Evolutionary conservation across 2,113 vertebrate genomes (phyloP), one percentile per base, ranked within the genome.

Genomic region (Megaceryle maxima): DNA sequence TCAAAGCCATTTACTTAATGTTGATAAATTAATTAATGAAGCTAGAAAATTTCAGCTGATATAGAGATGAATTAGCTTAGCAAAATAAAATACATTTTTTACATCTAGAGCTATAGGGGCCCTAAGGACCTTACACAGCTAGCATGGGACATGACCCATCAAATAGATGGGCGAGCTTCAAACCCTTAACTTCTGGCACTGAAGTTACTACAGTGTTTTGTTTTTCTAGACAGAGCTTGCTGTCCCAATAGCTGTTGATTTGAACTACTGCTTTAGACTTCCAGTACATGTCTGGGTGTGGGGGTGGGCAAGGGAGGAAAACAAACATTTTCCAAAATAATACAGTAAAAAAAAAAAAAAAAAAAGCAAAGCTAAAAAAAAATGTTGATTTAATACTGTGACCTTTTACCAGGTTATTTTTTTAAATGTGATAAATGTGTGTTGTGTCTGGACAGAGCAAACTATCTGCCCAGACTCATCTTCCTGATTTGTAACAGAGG

Each of bases 401-500:
- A 94, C 87, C 88, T 96, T 97, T 89, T 62, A 53, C 39, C 39
- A 41, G 67, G 72, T 64, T 94, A 66, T 89, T 87, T 89, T 96
- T 92, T 92, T 10, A 79, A 93, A 88, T 83, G 90, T 92, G 95
- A 97, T 95, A 94, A 95, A 97, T 96, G 78, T n/a, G 67, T 77
- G 62, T 63, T 63, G 44, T 96, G 90, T 50, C 75, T 93, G 88
- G 92, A 83, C 88, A 92, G 87, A 82, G 85, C 64, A 91, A 70
- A 79, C 60, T 37, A 56, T 76, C 89, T 92, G 93, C 86, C 51
- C 85, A 87, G 95, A 91, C 64, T 86, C 76, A 95, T 96, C 83
- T 84, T 77, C 88, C 89, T 91, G 87, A 93, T 96, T 86, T 83
- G 73, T 83, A 94, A 91, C 53, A 92, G 73, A 73, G 85, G 81